Conservation (phyloP, 1,140 invertebrate species). For the Conus betulinus region DNA sequence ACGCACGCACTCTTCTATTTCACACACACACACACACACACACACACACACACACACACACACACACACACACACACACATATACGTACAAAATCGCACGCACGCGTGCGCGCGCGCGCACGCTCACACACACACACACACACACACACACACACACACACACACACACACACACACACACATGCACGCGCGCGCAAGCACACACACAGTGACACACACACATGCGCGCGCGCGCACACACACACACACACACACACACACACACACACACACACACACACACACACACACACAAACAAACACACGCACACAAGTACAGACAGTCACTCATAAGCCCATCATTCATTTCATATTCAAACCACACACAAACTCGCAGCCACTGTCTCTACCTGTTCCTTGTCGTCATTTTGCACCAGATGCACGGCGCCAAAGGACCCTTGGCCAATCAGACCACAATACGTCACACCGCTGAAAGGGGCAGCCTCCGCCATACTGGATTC, state of each 20-base stretch:
- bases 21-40: not conserved
- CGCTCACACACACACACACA: not conserved
- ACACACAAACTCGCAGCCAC: not conserved
- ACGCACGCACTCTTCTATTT: no score
- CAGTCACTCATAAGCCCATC: not conserved
- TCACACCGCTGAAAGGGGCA: no score
- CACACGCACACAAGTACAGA: not conserved
- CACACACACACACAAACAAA: not conserved
- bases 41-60: not conserved
- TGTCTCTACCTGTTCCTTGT: no score
- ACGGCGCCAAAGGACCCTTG: no score
- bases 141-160: not conserved
- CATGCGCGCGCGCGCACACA: not conserved
- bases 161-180: not conserved
- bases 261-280: not conserved
- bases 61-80: constrained; percentile 10
- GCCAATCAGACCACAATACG: no score
- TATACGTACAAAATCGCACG: not conserved
- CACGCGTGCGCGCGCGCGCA: not conserved
- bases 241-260: not conserved
- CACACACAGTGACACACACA: not conserved
- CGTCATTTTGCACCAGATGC: no score
- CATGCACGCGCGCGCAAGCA: not conserved
- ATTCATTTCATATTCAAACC: not conserved
- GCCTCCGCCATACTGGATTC: no score